Evolutionary conservation across 2,113 vertebrate species (phyloP), one percentile per base, ranked within the genome.

Genomic region (Perognathus longimembris): DNA sequence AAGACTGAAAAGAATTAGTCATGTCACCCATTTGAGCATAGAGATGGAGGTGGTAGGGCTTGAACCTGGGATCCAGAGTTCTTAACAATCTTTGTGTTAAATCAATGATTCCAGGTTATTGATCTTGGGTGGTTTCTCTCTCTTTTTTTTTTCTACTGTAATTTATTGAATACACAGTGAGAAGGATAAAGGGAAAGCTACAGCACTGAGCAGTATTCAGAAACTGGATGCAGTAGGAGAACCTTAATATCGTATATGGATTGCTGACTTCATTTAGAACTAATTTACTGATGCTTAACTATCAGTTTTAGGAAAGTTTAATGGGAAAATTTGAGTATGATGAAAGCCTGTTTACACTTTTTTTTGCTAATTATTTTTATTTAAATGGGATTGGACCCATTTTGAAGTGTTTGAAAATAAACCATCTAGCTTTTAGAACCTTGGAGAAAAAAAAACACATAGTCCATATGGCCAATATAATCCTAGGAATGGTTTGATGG

Each of bases 81-180:
- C 61, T 67, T 67, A 73, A 28, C 40, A 61, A 17, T 7, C 40
- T 67, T 30, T 66, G 80, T 78, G 15, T 88, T 54, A 30, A 36
- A 73, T 36, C 85, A 81, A 73, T 90, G 89, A n/a, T 5, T 87
- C 57, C 11, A 17, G 18, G 38, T 88, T 87, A 26, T 7, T 94
- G 21, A 26, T 67, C n/a, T 85, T 70, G 69, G 88, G 77, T 54
- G 22, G 30, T n/a, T 34, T 40, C 10, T 45, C 92, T 93, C n/a
- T n/a, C n/a, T n/a, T n/a, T n/a, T n/a, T 92, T 92, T 93, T 69
- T n/a, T 96, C 54, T 93, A 57, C 84, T 95, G 75, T 77, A 88
- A 26, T 79, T 91, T 95, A 94, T 80, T 91, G 90, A 96, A 61
- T 64, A 89, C 71, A 91, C 38, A 77, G 75, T 71, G 93, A 91